Percentiles rank a stretch among this genome's conserved stretches.
Evolutionary conservation across 2,113 vertebrate genomes (phyloP).

Genomic region (Nicator chloris): DNA sequence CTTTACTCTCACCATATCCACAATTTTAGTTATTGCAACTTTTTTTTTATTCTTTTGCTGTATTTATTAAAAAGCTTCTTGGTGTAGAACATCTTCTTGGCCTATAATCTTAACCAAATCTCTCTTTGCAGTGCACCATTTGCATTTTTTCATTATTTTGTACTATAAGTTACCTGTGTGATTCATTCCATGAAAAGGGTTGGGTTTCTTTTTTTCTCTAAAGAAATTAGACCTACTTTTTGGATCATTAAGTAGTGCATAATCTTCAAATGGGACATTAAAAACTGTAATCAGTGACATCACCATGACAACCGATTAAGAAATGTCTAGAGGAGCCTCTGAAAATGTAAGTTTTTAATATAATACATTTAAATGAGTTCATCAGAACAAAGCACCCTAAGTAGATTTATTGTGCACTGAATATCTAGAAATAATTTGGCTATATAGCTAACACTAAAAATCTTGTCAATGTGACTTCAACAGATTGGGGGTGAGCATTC

Average conservation of each 20-base stretch:
- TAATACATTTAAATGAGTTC: constrained; percentile 44
- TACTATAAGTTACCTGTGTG: not conserved
- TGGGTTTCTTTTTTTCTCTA: not conserved
- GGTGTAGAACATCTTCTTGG: not conserved
- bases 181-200: not conserved
- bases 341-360: constrained; percentile 51
- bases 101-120: not conserved
- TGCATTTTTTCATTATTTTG: not conserved
- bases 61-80: not conserved
- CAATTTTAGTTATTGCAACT: not conserved
- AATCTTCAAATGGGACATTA: constrained; percentile 55
- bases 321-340: constrained; percentile 22
- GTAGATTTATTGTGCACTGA: constrained; percentile 31
- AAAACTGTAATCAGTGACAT: constrained; percentile 50
- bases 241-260: constrained; percentile 12
- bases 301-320: constrained; percentile 53
- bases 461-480: not conserved
- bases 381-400: constrained; percentile 40
- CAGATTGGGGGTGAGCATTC: not conserved
- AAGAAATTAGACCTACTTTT: constrained; percentile 22
- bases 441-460: not conserved
- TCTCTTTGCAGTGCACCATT: not conserved
- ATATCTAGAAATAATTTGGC: constrained; percentile 3
- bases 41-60: not conserved
- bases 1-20: not conserved